These are phyloP conservation scores for Aphaenogaster floridana DNA, from an alignment of 1,140 invertebrate genomes.

Conservation along the genomic window DNA sequence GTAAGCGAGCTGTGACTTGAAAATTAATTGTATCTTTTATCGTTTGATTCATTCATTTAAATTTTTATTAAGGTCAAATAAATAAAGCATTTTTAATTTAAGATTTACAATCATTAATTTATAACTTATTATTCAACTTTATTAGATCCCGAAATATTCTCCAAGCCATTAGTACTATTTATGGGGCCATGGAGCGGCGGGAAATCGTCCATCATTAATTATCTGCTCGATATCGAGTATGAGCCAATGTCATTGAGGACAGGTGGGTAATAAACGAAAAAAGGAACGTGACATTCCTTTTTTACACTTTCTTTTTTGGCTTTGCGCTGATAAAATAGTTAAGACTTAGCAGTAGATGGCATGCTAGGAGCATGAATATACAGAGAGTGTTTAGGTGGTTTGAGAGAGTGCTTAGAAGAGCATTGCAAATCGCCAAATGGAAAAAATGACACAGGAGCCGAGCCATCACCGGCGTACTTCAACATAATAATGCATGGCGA, in stretches of 20 bases:
- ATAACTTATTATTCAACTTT: neutral
- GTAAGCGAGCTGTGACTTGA: slow-evolving; percentile 78
- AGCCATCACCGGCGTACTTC: slow-evolving; percentile 97
- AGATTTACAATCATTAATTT: neutral
- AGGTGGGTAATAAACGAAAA: slow-evolving; percentile 88
- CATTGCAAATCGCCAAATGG: slow-evolving; percentile 77
- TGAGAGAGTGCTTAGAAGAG: slow-evolving; percentile 76
- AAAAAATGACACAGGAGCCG: slow-evolving; percentile 90
- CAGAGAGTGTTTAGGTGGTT: slow-evolving; percentile 78
- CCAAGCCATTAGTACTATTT: slow-evolving; percentile 96
- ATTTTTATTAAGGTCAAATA: neutral
- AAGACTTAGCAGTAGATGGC: slow-evolving; percentile 63
- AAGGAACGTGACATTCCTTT: slow-evolving; percentile 43
- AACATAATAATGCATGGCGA: slow-evolving; percentile 97
- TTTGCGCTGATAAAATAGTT: slow-evolving; percentile 48
- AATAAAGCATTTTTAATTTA: neutral
- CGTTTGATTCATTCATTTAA: neutral
- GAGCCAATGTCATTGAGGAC: slow-evolving; percentile 94
- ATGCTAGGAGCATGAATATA: slow-evolving; percentile 73
- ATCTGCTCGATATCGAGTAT: slow-evolving; percentile 95
- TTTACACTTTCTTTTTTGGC: slow-evolving; percentile 29
- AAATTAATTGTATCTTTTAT: neutral
- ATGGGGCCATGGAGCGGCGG: slow-evolving; percentile 98
- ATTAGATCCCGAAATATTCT: slow-evolving; percentile 97
- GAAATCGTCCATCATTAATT: slow-evolving; percentile 98